phyloP scores from a whole-genome alignment of 2,888 invertebrate genomes.

The Troides helena region DNA sequence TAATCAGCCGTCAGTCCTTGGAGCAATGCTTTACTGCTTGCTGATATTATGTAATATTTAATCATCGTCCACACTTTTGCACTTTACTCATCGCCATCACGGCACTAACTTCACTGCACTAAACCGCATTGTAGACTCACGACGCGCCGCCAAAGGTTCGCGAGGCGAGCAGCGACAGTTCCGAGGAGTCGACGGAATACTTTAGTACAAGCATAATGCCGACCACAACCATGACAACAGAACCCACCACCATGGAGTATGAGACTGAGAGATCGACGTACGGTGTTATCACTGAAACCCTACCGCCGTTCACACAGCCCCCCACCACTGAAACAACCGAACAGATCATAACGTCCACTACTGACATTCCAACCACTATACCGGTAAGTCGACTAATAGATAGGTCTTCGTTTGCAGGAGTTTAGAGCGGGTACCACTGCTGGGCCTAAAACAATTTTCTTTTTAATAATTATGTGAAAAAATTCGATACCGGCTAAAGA shows the following conservation, averaged over 20 bases:
- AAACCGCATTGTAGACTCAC: slow-evolving; percentile 33
- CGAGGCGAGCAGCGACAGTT: slow-evolving; percentile 33
- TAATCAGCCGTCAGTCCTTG: too few relatives aligned
- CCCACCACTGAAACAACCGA: slow-evolving; percentile 23
- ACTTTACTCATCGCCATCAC: neutral
- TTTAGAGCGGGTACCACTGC: too few relatives aligned
- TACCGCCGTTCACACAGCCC: slow-evolving; percentile 17
- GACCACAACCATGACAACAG: neutral
- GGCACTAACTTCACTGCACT: slow-evolving; percentile 31
- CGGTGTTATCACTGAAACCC: slow-evolving; percentile 24
- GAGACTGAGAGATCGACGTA: slow-evolving; percentile 5
- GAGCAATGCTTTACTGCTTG: too few relatives aligned
- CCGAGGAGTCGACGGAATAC: slow-evolving; percentile 34
- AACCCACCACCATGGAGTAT: neutral
- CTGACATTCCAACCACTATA: slow-evolving; percentile 27
- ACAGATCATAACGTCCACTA: slow-evolving; percentile 26
- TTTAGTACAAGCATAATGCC: slow-evolving; percentile 5
- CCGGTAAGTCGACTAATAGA: slow-evolving; percentile 21
- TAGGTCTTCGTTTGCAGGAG: too few relatives aligned
- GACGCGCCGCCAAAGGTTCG: slow-evolving; percentile 3
- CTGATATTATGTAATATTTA: too few relatives aligned
- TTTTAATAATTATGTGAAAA: too few relatives aligned
- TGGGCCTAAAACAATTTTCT: too few relatives aligned
- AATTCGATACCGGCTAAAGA: too few relatives aligned
- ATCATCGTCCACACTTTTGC: neutral